Evolutionary conservation across 2,888 invertebrate genomes (phyloP).

Genomic region (Podabrus alpinus): DNA sequence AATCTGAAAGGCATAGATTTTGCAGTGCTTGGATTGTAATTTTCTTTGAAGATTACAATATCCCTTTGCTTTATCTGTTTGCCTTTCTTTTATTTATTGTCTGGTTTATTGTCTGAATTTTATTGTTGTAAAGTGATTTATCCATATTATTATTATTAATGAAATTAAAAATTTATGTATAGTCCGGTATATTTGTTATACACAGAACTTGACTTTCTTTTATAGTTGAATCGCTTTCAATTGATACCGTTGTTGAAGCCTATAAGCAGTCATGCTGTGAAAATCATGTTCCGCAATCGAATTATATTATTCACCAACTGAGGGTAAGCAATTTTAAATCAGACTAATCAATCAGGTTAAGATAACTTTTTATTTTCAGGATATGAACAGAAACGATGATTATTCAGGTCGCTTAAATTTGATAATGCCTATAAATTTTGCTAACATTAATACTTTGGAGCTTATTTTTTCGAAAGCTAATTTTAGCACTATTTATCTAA

Average conservation of each 20-base stretch:
- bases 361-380: neutral
- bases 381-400: neutral
- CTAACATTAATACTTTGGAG: neutral
- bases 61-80: no score
- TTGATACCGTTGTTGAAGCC: neutral
- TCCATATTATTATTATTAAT: no score
- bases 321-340: neutral
- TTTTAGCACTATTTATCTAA: neutral
- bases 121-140: no score
- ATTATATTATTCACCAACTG: neutral
- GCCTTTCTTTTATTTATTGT: no score
- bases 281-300: neutral
- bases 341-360: no score
- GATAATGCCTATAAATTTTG: neutral
- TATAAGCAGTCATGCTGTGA: neutral
- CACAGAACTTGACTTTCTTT: neutral
- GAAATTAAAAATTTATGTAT: no score
- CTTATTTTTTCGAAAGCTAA: neutral
- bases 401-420: neutral
- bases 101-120: no score
- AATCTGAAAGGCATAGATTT: no score
- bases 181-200: neutral
- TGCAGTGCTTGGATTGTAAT: no score
- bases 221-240: neutral
- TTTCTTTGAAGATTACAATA: no score